Evolutionary conservation across 1,140 invertebrate genomes (phyloP), one percentile per base, ranked within the genome.

Genomic region (Lepidotrigona ventralis): DNA sequence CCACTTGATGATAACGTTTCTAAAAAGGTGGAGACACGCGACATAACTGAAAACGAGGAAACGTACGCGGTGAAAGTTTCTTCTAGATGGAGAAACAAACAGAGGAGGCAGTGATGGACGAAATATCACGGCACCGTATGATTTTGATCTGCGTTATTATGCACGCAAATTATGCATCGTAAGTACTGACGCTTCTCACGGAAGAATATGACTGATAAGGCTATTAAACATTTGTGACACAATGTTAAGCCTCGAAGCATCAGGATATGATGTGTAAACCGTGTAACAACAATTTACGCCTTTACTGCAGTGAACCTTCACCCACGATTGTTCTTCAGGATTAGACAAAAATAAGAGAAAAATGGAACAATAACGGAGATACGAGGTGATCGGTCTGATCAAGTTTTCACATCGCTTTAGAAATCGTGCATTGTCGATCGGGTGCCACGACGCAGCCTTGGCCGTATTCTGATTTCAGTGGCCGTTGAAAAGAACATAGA

Each of bases 391-490:
- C 2, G 23, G 21, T 26, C 9, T 11, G 4, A 75, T 26, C 2
- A 63, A 66, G n/a, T 53, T 29, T 66, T 12, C 15, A 46, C 33
- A 2, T 23, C 19, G 23, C 39, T 29, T 80, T 73, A 80, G 68
- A 80, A 73, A 80, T 80, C 78, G 21, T 15, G n/a, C 8, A 8
- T 53, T 46, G 39, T 54, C 29, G 9, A 82, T 82, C 63, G 39
- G 11, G 33, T 39, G 54, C 17, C n/a, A n/a, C n/a, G n/a, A 14
- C 11, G n/a, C 33, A 77, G 23, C 80, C 80, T 82, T 77, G 80
- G 60, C 80, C 80, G 74, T 82, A 60, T 77, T 82, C 39, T 17
- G 54, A 46, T 63, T 74, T 39, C 11, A 63, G 1, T 17, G 15
- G 19, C 15, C 19, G 21, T 3, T 21, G 64, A 39, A 71, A 79